phyloP scores from a whole-genome alignment of 2,113 vertebrate species.

The Phrynosoma blainvillii region DNA sequence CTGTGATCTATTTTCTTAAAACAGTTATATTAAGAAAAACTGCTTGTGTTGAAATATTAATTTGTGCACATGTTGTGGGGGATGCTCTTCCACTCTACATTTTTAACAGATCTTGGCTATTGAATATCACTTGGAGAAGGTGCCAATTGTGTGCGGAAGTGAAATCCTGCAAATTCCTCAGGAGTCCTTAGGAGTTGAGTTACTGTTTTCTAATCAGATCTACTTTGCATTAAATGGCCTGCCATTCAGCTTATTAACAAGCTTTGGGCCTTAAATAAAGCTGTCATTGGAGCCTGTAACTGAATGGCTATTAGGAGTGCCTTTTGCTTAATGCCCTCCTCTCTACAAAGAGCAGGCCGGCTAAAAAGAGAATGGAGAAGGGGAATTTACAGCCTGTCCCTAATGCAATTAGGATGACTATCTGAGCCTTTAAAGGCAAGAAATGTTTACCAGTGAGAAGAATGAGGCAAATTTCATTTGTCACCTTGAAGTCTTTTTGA shows the following conservation, averaged over 20 bases:
- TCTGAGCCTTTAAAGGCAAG: conserved; percentile 66
- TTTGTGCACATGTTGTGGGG: conserved; percentile 10
- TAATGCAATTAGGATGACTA: conserved; percentile 71
- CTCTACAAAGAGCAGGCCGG: conserved; percentile 62
- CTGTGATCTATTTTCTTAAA: neutral
- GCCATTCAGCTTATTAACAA: conserved; percentile 84
- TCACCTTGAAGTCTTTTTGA: conserved; percentile 32
- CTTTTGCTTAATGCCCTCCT: conserved; percentile 67
- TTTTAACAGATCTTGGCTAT: neutral
- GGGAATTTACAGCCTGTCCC: conserved; percentile 64
- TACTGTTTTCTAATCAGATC: conserved; percentile 82
- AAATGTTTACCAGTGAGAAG: conserved; percentile 54
- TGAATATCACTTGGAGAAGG: conserved; percentile 51
- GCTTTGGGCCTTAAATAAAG: conserved; percentile 79
- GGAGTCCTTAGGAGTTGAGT: conserved; percentile 71
- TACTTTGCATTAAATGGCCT: conserved; percentile 79
- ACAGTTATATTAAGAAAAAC: neutral
- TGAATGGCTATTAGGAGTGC: conserved; percentile 74
- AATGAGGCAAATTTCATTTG: conserved; percentile 33
- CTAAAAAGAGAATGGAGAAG: conserved; percentile 62
- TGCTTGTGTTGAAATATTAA: conserved; percentile 28
- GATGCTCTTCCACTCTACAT: neutral
- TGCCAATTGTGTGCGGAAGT: conserved; percentile 61
- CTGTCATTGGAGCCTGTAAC: conserved; percentile 71
- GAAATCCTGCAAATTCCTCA: conserved; percentile 60